Percentiles rank a stretch among this genome's conserved stretches.
Evolutionary conservation across 2,888 invertebrate genomes (phyloP).

Genomic region (Oscheius sp.): DNA sequence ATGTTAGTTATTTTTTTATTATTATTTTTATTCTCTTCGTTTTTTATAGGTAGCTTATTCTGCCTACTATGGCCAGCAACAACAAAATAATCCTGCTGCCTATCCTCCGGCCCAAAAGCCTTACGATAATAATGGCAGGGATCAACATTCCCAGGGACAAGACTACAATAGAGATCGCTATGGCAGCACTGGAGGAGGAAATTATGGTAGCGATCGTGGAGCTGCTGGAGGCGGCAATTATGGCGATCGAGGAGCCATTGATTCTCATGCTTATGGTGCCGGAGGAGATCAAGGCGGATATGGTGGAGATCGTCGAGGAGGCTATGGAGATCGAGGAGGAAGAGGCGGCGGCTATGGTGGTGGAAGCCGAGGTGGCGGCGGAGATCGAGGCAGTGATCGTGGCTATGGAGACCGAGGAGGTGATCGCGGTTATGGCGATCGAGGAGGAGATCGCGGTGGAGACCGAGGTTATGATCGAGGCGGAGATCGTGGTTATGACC

Average conservation of each 20-base stretch:
- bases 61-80: constrained; percentile 3
- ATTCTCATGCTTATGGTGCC: too few relatives aligned
- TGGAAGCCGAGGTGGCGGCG: too few relatives aligned
- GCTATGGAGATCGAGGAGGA: too few relatives aligned
- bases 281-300: too few relatives aligned
- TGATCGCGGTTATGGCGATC: constrained; percentile 23
- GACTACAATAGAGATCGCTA: too few relatives aligned
- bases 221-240: too few relatives aligned
- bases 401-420: constrained; percentile 26
- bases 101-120: constrained; percentile 19
- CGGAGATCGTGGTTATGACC: constrained; percentile 31
- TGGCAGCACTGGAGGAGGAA: neutral
- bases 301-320: too few relatives aligned
- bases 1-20: neutral
- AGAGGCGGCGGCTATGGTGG: too few relatives aligned
- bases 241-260: too few relatives aligned
- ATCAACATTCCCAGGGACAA: too few relatives aligned
- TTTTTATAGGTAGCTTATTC: constrained; percentile 13
- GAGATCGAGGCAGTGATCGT: too few relatives aligned
- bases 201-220: neutral
- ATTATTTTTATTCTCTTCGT: too few relatives aligned
- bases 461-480: constrained; percentile 27
- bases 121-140: constrained; percentile 24
- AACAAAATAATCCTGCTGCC: constrained; percentile 11
- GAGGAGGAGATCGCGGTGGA: constrained; percentile 13